Evolutionary conservation across 2,797 vertebrate species (phyloP).

Genomic region (Taenioides sp.): DNA sequence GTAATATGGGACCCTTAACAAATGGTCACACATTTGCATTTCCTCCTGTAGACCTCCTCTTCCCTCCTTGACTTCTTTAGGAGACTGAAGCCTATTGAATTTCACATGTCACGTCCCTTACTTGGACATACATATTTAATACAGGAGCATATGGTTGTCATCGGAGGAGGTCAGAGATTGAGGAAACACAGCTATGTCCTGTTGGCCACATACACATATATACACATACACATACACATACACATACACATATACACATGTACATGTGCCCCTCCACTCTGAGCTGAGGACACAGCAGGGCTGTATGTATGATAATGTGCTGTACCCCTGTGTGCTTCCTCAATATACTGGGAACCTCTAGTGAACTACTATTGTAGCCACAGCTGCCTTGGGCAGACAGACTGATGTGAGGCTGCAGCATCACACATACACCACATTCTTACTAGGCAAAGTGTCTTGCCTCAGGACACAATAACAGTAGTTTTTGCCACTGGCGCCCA

Average conservation of each 20-base stretch:
- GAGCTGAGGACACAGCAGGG: neutral
- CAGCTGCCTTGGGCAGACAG: too few species aligned
- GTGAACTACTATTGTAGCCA: too few species aligned
- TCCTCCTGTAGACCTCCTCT: neutral
- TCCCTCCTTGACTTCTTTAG: slow-evolving; percentile 13
- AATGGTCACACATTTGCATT: neutral
- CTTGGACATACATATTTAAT: slow-evolving; percentile 61
- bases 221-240: too few species aligned
- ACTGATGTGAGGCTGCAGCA: too few species aligned
- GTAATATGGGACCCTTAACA: neutral
- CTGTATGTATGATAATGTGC: neutral
- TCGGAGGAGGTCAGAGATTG: slow-evolving; percentile 54
- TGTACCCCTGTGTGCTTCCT: neutral
- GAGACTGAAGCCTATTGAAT: slow-evolving; percentile 24
- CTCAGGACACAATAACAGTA: too few species aligned
- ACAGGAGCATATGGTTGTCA: slow-evolving; percentile 65
- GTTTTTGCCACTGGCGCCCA: too few species aligned
- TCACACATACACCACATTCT: too few species aligned
- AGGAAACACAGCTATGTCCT: slow-evolving; percentile 49
- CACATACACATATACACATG: too few species aligned
- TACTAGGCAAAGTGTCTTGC: too few species aligned
- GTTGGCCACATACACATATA: slow-evolving; percentile 27
- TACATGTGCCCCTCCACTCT: slow-evolving; percentile 47
- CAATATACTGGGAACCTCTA: neutral
- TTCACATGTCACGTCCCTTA: slow-evolving; percentile 32